These are phyloP conservation scores for Drosophila oshimai DNA, from an alignment of 1,140 invertebrate species.

Conservation along the genomic window DNA sequence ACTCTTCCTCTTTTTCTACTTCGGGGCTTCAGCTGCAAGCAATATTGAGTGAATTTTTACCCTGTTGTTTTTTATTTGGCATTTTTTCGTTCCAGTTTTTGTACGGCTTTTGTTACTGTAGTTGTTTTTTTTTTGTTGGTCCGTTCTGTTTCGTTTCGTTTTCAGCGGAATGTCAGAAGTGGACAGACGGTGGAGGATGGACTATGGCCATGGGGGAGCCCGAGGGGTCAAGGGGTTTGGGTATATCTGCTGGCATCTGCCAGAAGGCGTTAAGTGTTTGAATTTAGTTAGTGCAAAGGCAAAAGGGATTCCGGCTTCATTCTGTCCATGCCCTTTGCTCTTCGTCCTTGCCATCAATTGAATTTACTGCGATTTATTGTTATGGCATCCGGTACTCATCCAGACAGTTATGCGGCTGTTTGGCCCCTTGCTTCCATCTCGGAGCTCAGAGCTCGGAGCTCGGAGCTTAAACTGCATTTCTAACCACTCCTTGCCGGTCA, in stretches of 20 bases:
- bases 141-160: not conserved
- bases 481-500: not conserved
- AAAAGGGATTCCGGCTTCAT: slow-evolving; percentile 3
- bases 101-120: too few relatives aligned
- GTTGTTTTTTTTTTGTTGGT: not conserved
- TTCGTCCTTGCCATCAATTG: slow-evolving; percentile 26
- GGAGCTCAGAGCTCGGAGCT: too few relatives aligned
- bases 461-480: too few relatives aligned
- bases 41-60: slow-evolving; percentile 43
- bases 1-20: slow-evolving; percentile 5
- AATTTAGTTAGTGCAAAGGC: slow-evolving; percentile 37
- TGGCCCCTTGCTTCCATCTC: not conserved
- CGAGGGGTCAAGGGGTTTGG: not conserved
- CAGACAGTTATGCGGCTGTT: slow-evolving; percentile 37
- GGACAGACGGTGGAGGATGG: not conserved
- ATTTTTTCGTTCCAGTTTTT: slow-evolving; percentile 25
- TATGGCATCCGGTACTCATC: slow-evolving; percentile 32
- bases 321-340: not conserved
- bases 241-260: slow-evolving; percentile 31
- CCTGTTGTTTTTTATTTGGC: slow-evolving; percentile 4
- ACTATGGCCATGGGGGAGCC: not conserved
- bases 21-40: slow-evolving; percentile 31
- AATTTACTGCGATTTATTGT: slow-evolving; percentile 47
- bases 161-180: slow-evolving; percentile 34
- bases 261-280: slow-evolving; percentile 43